Base-by-base conservation (phyloP, 2,797 vertebrate genomes). In the Etheostoma nigrum region DNA sequence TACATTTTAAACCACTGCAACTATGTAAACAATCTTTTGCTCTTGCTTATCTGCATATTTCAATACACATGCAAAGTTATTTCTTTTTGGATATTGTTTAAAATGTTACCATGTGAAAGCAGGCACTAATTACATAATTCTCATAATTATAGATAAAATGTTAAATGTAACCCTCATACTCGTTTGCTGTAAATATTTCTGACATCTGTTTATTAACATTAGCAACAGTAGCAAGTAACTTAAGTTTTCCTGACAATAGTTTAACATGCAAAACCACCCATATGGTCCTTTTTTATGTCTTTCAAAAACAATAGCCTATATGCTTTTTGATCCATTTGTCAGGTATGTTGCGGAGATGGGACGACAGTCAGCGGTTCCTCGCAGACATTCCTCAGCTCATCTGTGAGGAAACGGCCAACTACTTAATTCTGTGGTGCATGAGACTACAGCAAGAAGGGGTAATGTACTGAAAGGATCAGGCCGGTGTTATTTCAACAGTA, bases 341-440 rank as follows among this genome's bases (percentile, higher is more conserved):
- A 99, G 98, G 98, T 60, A 99, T 99, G 97, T 88, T 99, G 85
- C 96, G 95, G 70, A 94, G 98, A 92, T 99, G 98, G 98, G 96
- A 98, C 71, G 98, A 99, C 85, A 99, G 98, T 93, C 98, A 99
- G 89, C 94, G 95, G 62, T 99, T 98, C 93, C 94, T 99, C 33
- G 96, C 98, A 60, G 96, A 97, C 80, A 94, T 95, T 81, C 97
- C 97, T 1, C 96, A 98, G 79, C 96, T 99, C 88, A 97, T 99
- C 83, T 97, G 97, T 88, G 97, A 99, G 92, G 98, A 98, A 92
- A 97, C 97, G 0, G 95, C 97, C 73, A 97, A 96, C 75, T 98
- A 97, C 90, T 95, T 99, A 84, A 96, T 97, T 85, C 93, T 98
- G 79, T 99, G 98, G 98, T 98, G 98, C 92, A 98, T 97, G 86